Conservation (phyloP, 2,888 invertebrate species). For the Byasa hedistus region DNA sequence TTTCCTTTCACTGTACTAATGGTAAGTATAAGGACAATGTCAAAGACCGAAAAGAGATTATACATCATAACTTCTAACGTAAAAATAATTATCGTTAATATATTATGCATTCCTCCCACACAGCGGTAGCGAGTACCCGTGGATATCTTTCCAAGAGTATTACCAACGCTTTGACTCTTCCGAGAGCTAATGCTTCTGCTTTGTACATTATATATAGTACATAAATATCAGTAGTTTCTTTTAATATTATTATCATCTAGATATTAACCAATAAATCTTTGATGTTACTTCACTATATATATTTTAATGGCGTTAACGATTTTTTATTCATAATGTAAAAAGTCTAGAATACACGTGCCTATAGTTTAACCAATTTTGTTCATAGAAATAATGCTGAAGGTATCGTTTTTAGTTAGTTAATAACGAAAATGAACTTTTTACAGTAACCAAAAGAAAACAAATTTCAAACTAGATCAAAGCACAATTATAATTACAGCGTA, state of each 20-base stretch:
- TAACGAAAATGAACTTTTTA: not conserved
- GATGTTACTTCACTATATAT: no score
- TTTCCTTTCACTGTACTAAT: no score
- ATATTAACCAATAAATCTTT: no score
- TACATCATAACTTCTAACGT: slow-evolving; percentile 41
- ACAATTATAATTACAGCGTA: slow-evolving; percentile 46
- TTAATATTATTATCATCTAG: not conserved
- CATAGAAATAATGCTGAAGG: no score
- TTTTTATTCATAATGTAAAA: no score
- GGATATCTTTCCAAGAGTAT: slow-evolving; percentile 56
- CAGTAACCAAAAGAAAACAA: not conserved
- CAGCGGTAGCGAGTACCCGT: slow-evolving; percentile 44
- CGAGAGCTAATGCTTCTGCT: slow-evolving; percentile 20
- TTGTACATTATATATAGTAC: no score
- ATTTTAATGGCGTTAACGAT: no score
- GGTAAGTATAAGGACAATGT: not conserved
- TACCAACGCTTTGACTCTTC: slow-evolving; percentile 39
- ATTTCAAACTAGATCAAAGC: not conserved
- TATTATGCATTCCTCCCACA: slow-evolving; percentile 63
- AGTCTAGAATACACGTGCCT: no score
- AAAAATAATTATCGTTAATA: slow-evolving; percentile 70
- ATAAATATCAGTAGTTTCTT: no score
- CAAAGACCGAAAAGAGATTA: not conserved
- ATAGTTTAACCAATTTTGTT: no score
- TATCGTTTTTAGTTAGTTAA: not conserved